Base-by-base conservation (phyloP, 2,888 invertebrate species). In the Chironomus tentans region DNA sequence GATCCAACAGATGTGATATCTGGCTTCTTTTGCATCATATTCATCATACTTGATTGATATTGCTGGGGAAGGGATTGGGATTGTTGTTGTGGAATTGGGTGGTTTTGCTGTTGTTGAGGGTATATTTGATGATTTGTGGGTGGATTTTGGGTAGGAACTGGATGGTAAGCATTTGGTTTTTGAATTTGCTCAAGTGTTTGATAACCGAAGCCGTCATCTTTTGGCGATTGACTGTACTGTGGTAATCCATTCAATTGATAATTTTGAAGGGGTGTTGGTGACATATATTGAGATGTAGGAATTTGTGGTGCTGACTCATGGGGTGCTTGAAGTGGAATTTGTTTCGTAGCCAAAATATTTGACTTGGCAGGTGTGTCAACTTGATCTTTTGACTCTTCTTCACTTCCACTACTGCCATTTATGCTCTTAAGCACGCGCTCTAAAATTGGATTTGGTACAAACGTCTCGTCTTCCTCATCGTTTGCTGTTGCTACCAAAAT, bases 401-500 rank as follows among this genome's bases (percentile, higher is more conserved):
- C 56, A 70, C 65, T 75, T 38, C 77, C 70, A 69, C 76, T 78
- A 47, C 77, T 77, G 56, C 77, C 78, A 77, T 24, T 84, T 84
- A 74, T 84, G 84, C 56, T 84, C 83, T 78, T 83, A 82, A 95
- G 83, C 0, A 95, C 94, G 77, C 95, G 87, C 82, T 95, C 94
- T 78, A 95, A 84, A 77, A 95, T 94, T 0, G 95, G 95, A 84
- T 95, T 95, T 0, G 95, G 94, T 80, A 95, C 94, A 80, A 94
- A 94, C 79, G 92, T 91, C 78, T 94, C 94, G 78, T 93, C 93
- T 83, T 94, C 94, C 80, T 95, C 93, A 79, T 95, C 95, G 80
- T 96, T 95, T 0, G 95, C 94, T 0, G 95, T 95, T 4, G 96
- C 95, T 12, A 96, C 95, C 76, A 96, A 85, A 78, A 95, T 95